Evolutionary conservation across 2,888 invertebrate species (phyloP), one percentile per base, ranked within the genome.

Genomic region (Drosophila merina): DNA sequence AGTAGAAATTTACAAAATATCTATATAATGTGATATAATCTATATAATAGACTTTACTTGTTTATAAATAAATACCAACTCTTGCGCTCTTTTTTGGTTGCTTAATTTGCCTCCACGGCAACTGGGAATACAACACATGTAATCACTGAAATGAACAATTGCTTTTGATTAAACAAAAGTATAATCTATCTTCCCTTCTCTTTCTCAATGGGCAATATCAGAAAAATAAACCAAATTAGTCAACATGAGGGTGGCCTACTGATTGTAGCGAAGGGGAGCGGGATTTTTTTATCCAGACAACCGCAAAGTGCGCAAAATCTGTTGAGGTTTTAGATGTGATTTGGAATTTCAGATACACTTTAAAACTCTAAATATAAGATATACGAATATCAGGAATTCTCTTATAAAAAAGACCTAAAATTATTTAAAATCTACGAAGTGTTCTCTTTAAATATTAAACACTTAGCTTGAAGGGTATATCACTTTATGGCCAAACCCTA

Each of bases 101-200:
- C n/a, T 36, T 36, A 25, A 4, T 4, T 20, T 38, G 59, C 31
- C 25, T 44, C 68, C 71, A 52, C 66, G 63, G 63, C 54, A 60
- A 38, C 54, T 57, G 64, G 64, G 51, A 59, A 59, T 76, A 31
- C 44, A 62, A 58, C 33, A 67, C 75, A 72, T 57, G 67, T 66
- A 74, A 76, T 72, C 73, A 75, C 72, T 82, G 79, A 76, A 87
- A 77, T 87, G 82, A 85, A 88, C 89, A 89, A 89, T 88, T 89
- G 88, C 73, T 75, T 80, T 79, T 88, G 80, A 89, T 88, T 88
- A 89, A 87, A 87, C 88, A 89, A 88, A 87, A 85, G 77, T 74
- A 76, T 63, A 48, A 30, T 42, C 28, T 40, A 57, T 58, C 36
- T 64, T 44, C 44, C 54, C 42, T 54, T 48, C 66, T 73, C 64